phyloP scores from a whole-genome alignment of 2,113 vertebrate genomes.

The Grallaria varia region DNA sequence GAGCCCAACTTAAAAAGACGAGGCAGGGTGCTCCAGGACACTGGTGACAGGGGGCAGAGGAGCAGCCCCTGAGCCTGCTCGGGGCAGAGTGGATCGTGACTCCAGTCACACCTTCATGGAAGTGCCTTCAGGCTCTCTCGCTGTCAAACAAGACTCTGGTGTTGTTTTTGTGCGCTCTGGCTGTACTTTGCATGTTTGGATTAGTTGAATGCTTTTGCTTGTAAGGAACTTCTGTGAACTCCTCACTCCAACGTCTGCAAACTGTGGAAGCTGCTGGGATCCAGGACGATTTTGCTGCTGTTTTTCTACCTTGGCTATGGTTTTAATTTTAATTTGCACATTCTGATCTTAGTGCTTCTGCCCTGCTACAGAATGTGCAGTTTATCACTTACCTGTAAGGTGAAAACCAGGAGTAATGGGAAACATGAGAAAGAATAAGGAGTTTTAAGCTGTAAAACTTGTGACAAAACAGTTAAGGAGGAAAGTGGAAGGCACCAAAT shows the following conservation, averaged over 20 bases:
- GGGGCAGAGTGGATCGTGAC: neutral
- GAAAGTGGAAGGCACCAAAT: neutral
- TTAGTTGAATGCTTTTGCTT: neutral
- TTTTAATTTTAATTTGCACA: neutral
- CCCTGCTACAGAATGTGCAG: neutral
- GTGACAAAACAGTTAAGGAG: neutral
- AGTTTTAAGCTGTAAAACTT: neutral
- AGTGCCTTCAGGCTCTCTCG: neutral
- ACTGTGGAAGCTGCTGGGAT: neutral
- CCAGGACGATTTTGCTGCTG: neutral
- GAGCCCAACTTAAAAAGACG: neutral
- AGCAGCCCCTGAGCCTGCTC: neutral
- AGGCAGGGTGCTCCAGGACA: neutral
- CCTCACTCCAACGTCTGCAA: accelerated
- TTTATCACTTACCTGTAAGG: neutral
- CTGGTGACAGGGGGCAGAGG: neutral
- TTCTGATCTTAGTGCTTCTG: neutral
- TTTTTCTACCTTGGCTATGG: neutral
- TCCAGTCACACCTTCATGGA: neutral
- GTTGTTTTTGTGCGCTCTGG: neutral
- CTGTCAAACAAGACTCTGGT: neutral
- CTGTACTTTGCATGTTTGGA: neutral
- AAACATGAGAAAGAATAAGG: no score
- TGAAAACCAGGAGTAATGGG: neutral
- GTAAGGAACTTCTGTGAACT: neutral